phyloP scores from a whole-genome alignment of 2,113 vertebrate genomes.

The Opisthocomus hoazin region DNA sequence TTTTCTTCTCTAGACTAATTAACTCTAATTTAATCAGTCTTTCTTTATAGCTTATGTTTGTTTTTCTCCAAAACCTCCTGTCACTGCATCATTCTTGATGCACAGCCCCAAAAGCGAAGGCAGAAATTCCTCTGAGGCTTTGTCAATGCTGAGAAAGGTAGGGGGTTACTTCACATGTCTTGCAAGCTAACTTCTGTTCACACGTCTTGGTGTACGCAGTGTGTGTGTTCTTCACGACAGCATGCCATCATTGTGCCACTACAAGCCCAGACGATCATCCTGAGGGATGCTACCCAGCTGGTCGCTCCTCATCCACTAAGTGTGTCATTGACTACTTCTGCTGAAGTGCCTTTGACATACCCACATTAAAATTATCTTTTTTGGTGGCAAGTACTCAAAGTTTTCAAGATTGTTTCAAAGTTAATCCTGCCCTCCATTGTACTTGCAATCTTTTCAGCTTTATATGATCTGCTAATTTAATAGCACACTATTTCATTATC shows the following conservation, averaged over 20 bases:
- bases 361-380: not conserved
- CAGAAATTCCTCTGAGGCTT: constrained; percentile 8
- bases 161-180: not conserved
- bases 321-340: not conserved
- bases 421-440: not conserved
- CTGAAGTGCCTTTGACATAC: not conserved
- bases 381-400: not conserved
- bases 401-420: not conserved
- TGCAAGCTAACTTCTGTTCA: not conserved
- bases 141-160: not conserved
- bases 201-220: rapidly evolving
- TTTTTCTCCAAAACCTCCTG: not conserved
- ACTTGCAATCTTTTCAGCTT: not conserved
- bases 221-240: rapidly evolving
- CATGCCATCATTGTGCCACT: not conserved
- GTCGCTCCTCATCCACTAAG: not conserved
- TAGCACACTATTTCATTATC: not conserved
- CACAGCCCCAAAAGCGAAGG: not conserved
- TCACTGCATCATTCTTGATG: not conserved
- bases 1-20: not conserved
- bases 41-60: not conserved
- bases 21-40: not conserved
- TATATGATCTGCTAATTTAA: not conserved
- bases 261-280: not conserved
- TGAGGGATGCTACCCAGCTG: not conserved